Evolutionary conservation across 2,888 invertebrate genomes (phyloP).

Genomic region (Zeuzera pyrina): DNA sequence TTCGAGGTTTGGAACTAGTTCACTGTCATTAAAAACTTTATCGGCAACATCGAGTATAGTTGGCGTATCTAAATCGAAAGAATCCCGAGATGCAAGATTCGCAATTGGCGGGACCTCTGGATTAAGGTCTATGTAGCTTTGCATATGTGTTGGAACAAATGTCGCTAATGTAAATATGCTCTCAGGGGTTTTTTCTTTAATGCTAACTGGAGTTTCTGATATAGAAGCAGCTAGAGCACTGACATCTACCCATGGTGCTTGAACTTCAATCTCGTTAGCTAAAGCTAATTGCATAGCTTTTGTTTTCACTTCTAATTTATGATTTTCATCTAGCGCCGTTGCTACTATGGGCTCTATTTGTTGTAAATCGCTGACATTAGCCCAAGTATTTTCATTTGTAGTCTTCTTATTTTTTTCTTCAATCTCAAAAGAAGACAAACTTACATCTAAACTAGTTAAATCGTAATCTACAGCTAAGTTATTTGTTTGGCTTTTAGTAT

Average conservation of each 20-base stretch:
- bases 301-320: constrained; percentile 43
- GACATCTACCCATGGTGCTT: constrained; percentile 83
- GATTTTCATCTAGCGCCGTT: too few species aligned
- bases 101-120: constrained; percentile 44
- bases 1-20: constrained; percentile 48
- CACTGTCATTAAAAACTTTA: constrained; percentile 60
- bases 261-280: constrained; percentile 83
- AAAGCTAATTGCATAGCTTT: constrained; percentile 80
- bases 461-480: constrained; percentile 49
- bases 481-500: constrained; percentile 27
- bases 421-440: constrained; percentile 41
- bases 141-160: constrained; percentile 77
- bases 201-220: constrained; percentile 75
- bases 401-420: constrained; percentile 36
- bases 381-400: constrained; percentile 30
- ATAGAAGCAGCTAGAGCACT: constrained; percentile 78
- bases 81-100: constrained; percentile 44
- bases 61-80: constrained; percentile 52
- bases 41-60: constrained; percentile 49
- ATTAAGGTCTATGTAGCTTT: constrained; percentile 71
- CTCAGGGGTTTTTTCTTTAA: constrained; percentile 73
- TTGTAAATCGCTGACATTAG: constrained; percentile 35
- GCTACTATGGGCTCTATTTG: constrained; percentile 18
- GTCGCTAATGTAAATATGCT: constrained; percentile 70
- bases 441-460: constrained; percentile 37